Conservation (phyloP, 2,888 invertebrate genomes). For the Sarcophaga rosellei region DNA sequence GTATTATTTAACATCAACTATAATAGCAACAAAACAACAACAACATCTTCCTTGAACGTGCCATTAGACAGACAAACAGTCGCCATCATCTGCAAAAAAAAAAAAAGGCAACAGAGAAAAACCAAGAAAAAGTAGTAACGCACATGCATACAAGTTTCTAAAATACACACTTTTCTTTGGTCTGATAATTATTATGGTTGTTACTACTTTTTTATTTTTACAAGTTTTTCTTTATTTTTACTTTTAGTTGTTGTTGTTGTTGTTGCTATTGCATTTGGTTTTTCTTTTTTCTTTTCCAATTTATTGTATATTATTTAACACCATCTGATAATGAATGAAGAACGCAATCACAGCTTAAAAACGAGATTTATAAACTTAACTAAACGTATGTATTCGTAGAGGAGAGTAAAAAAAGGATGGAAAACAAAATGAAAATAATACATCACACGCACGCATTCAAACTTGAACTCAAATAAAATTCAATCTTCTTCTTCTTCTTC, state of each 20-base stretch:
- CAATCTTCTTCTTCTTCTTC: background rate
- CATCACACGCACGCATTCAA: slow-evolving; percentile 33
- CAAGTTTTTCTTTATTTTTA: slow-evolving; percentile 1
- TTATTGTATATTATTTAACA: slow-evolving; percentile 46
- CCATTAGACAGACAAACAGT: background rate
- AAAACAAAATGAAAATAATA: slow-evolving; percentile 51
- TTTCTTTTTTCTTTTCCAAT: background rate
- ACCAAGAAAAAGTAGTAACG: slow-evolving; percentile 9
- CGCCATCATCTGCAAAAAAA: background rate
- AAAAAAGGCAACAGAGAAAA: background rate
- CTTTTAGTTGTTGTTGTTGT: slow-evolving; percentile 21
- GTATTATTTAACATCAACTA: slow-evolving; percentile 2
- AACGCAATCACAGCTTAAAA: slow-evolving; percentile 59
- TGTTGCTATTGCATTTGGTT: slow-evolving; percentile 5
- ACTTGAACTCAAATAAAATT: slow-evolving; percentile 46
- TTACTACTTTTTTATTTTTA: background rate
- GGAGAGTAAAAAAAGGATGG: background rate
- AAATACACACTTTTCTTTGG: slow-evolving; percentile 64
- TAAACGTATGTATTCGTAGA: background rate
- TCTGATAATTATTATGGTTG: slow-evolving; percentile 51
- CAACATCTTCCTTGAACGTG: slow-evolving; percentile 56
- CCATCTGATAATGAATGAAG: slow-evolving; percentile 40
- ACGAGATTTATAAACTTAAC: slow-evolving; percentile 30
- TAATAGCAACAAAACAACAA: background rate
- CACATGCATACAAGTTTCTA: slow-evolving; percentile 23